Percentiles rank a stretch among this genome's conserved stretches.
phyloP scores from a whole-genome alignment of 2,888 invertebrate species.

The Machimus atricapillus region DNA sequence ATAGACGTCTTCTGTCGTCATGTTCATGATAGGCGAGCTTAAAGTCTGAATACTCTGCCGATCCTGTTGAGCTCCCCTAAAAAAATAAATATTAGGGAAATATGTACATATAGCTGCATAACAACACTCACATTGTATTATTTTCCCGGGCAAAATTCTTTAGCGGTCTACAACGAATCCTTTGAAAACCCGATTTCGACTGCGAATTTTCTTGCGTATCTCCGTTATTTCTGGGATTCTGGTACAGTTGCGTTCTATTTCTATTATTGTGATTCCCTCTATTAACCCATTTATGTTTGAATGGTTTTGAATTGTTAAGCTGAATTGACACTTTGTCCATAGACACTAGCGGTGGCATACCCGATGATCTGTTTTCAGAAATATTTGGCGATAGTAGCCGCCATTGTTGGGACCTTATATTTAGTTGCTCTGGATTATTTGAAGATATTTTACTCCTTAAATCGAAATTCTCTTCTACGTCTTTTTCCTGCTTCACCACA shows the following conservation, averaged over 20 bases:
- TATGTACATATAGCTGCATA: neutral
- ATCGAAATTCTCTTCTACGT: neutral
- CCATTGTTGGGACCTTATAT: conserved; percentile 18
- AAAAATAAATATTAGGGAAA: neutral
- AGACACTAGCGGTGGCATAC: conserved; percentile 7
- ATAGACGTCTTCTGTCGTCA: neutral
- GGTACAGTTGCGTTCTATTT: neutral
- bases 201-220: neutral
- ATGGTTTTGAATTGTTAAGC: neutral
- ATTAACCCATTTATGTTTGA: neutral
- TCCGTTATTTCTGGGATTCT: neutral
- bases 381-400: neutral
- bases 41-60: neutral
- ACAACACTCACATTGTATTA: neutral
- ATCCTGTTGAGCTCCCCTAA: neutral
- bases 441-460: neutral
- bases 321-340: neutral
- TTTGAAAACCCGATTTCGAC: no score
- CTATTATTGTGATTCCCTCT: neutral
- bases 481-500: neutral
- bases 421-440: neutral
- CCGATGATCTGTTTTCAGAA: neutral
- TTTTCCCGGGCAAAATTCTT: neutral
- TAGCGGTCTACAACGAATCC: no score
- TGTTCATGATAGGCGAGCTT: neutral